Percentiles rank a stretch among this genome's conserved stretches.
phyloP scores from a whole-genome alignment of 2,888 invertebrate genomes.

The Dynastes hyllus region DNA sequence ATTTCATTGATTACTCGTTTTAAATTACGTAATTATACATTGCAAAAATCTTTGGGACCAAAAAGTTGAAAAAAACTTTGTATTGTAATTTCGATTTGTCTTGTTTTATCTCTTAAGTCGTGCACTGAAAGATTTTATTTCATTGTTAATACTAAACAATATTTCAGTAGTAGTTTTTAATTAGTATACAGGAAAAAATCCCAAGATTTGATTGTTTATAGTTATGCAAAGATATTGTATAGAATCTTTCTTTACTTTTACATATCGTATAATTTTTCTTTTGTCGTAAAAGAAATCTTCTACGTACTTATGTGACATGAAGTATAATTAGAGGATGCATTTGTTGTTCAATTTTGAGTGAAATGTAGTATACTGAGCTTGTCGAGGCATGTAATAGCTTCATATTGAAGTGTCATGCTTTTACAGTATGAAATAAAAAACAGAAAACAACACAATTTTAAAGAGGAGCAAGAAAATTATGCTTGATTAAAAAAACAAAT shows the following conservation, averaged over 20 bases:
- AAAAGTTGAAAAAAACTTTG: no score
- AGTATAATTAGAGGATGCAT: slow-evolving; percentile 51
- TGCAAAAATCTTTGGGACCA: no score
- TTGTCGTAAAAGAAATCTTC: slow-evolving; percentile 47
- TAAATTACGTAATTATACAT: no score
- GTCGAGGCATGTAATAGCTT: slow-evolving; percentile 60
- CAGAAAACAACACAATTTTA: slow-evolving; percentile 48
- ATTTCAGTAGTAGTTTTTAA: no score
- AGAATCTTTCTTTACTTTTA: not conserved
- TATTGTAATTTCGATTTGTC: no score
- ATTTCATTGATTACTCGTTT: no score
- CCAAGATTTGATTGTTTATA: not conserved
- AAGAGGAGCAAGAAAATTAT: slow-evolving; percentile 38
- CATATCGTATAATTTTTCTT: slow-evolving; percentile 40
- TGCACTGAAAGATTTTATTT: no score
- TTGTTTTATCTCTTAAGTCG: no score
- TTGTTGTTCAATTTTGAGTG: slow-evolving; percentile 43
- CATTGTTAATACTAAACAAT: no score
- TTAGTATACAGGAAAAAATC: no score
- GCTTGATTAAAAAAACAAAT: slow-evolving; percentile 44
- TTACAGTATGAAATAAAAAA: slow-evolving; percentile 42
- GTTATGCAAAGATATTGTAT: not conserved
- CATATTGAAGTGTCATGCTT: slow-evolving; percentile 65
- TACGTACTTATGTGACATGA: slow-evolving; percentile 52
- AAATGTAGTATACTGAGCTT: slow-evolving; percentile 47